Conservation (phyloP, 2,797 vertebrate species). For the Megalops cyprinoides region DNA sequence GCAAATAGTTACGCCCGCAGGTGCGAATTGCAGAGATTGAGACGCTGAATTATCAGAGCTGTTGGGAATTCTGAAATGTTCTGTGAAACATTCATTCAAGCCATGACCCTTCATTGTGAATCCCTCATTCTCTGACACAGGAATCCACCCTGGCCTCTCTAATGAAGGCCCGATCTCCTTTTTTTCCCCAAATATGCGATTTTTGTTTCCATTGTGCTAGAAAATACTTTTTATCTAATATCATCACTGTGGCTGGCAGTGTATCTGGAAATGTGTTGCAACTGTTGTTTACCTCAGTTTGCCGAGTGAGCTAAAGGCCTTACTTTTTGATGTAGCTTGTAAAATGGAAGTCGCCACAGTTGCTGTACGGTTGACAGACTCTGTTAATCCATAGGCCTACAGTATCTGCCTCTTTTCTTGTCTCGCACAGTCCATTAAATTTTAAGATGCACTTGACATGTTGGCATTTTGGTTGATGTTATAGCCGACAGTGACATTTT, state of each 20-base stretch:
- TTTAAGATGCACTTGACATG: neutral
- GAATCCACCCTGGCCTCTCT: neutral
- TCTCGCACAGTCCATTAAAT: neutral
- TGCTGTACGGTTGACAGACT: neutral
- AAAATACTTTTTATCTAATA: conserved; percentile 47
- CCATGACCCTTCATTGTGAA: neutral
- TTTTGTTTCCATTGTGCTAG: conserved; percentile 40
- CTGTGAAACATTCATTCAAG: neutral
- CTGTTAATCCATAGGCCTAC: neutral
- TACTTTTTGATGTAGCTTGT: no score
- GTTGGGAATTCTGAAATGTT: neutral
- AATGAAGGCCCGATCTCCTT: conserved; percentile 42
- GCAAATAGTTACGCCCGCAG: neutral
- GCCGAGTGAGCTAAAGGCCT: neutral
- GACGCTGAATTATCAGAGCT: neutral
- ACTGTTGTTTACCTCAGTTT: conserved; percentile 21
- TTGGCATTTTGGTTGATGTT: neutral
- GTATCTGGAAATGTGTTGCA: conserved; percentile 50
- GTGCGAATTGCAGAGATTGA: neutral
- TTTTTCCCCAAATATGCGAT: neutral
- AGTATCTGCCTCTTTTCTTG: neutral
- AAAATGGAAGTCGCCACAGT: neutral
- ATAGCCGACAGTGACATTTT: conserved; percentile 2
- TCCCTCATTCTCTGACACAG: conserved; percentile 16
- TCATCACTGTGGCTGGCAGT: conserved; percentile 46